Conservation (phyloP, 2,888 invertebrate species). For the Linnaemya tessellans region DNA sequence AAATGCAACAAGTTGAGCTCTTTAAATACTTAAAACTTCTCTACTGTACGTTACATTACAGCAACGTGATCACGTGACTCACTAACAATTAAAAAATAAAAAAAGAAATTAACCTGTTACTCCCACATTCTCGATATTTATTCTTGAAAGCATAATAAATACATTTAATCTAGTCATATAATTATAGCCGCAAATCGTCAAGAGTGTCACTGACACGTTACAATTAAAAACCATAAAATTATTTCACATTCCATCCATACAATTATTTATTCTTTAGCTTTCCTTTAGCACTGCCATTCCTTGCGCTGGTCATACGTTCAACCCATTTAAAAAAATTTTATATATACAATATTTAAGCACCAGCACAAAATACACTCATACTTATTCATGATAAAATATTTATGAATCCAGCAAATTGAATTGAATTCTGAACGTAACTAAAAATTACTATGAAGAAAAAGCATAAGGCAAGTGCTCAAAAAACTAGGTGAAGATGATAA, state of each 20-base stretch:
- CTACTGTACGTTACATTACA: too few species aligned
- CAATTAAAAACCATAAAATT: conserved; percentile 60
- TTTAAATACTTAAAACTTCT: too few species aligned
- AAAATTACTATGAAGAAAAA: background rate
- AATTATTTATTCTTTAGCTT: background rate
- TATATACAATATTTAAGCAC: conserved; percentile 36
- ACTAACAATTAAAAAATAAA: background rate
- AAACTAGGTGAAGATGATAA: conserved; percentile 64
- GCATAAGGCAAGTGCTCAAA: conserved; percentile 26
- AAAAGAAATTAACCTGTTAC: conserved; percentile 3
- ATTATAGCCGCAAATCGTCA: conserved; percentile 55
- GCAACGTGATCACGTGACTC: background rate
- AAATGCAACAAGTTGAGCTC: too few species aligned
- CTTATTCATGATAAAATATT: conserved; percentile 59
- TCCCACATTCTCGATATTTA: background rate
- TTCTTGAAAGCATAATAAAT: conserved; percentile 10
- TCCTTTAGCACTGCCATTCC: background rate
- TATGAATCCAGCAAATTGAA: conserved; percentile 64
- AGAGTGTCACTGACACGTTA: conserved; percentile 63
- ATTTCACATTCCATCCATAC: conserved; percentile 24
- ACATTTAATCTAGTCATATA: conserved; percentile 36
- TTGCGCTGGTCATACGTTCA: conserved; percentile 2
- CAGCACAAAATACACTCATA: conserved; percentile 8
- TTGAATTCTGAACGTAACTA: conserved; percentile 37
- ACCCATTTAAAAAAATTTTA: conserved; percentile 49